These are phyloP conservation scores for Orthonychiurus folsomi DNA, from an alignment of 2,888 invertebrate species.

Conservation along the genomic window DNA sequence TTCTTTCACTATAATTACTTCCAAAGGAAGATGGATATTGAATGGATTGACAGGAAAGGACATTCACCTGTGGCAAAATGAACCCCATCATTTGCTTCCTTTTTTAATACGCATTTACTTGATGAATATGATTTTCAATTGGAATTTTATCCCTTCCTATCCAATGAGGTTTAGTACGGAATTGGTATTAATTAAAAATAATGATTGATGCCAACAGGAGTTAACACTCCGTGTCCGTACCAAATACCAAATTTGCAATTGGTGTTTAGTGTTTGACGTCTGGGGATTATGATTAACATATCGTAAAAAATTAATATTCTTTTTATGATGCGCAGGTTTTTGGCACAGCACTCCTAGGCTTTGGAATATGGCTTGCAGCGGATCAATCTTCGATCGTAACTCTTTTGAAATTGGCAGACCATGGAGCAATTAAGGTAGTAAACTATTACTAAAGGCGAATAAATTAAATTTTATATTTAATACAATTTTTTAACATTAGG, in stretches of 20 bases:
- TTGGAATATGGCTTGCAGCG: constrained; percentile 60
- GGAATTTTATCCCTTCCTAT: too few species aligned
- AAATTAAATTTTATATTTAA: background rate
- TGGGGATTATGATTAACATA: too few species aligned
- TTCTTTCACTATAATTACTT: background rate
- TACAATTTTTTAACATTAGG: background rate
- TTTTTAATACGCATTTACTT: too few species aligned
- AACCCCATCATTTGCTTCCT: too few species aligned
- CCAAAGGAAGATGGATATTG: background rate
- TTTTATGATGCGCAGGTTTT: constrained; percentile 48
- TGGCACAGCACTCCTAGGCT: constrained; percentile 55
- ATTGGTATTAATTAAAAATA: too few species aligned
- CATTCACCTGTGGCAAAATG: too few species aligned
- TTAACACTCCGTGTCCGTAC: too few species aligned
- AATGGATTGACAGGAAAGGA: background rate
- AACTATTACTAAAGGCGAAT: background rate
- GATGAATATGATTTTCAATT: too few species aligned
- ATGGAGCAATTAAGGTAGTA: constrained; percentile 52
- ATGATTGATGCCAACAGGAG: too few species aligned
- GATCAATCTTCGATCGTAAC: constrained; percentile 60
- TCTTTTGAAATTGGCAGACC: constrained; percentile 52
- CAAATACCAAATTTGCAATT: too few species aligned
- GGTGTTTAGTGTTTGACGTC: background rate
- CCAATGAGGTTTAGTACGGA: too few species aligned
- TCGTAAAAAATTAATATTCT: constrained; percentile 7